A percentile compares a stretch with the other conserved stretches of the same genome.
phyloP scores from a whole-genome alignment of 2,888 invertebrate species.

The Stictocephala bisonia region DNA sequence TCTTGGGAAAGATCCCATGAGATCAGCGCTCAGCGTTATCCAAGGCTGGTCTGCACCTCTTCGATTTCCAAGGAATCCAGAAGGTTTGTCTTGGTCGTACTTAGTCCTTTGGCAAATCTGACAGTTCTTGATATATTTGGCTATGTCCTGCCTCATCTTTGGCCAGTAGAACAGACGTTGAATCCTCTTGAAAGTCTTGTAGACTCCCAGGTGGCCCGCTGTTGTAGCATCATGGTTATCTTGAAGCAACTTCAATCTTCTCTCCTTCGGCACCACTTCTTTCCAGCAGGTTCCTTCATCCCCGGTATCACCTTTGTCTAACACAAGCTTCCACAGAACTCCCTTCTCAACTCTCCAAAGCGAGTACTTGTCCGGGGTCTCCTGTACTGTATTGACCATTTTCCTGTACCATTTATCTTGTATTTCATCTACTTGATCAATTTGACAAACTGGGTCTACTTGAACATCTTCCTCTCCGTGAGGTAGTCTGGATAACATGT shows the following conservation, averaged over 20 bases:
- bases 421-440: neutral
- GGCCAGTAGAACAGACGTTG: slow-evolving; percentile 24
- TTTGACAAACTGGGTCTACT: neutral
- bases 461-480: neutral
- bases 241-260: neutral
- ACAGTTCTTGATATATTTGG: neutral
- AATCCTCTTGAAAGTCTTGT: slow-evolving; percentile 12
- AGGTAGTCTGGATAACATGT: slow-evolving; percentile 16
- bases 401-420: slow-evolving; percentile 10
- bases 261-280: slow-evolving; percentile 1
- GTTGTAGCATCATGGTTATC: slow-evolving; percentile 21
- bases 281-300: slow-evolving; percentile 1
- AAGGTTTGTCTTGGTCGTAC: neutral
- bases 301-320: neutral
- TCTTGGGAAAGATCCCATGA: slow-evolving; percentile 60
- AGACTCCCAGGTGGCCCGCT: slow-evolving; percentile 25
- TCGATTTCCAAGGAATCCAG: slow-evolving; percentile 6
- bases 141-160: slow-evolving; percentile 2
- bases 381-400: neutral
- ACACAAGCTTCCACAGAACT: neutral
- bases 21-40: slow-evolving; percentile 52
- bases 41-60: slow-evolving; percentile 4
- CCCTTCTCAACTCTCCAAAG: neutral
- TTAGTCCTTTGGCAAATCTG: slow-evolving; percentile 10
- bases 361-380: neutral